Evolutionary conservation across 2,888 invertebrate genomes (phyloP), one percentile per base, ranked within the genome.

Genomic region (Rhagonycha lutea): DNA sequence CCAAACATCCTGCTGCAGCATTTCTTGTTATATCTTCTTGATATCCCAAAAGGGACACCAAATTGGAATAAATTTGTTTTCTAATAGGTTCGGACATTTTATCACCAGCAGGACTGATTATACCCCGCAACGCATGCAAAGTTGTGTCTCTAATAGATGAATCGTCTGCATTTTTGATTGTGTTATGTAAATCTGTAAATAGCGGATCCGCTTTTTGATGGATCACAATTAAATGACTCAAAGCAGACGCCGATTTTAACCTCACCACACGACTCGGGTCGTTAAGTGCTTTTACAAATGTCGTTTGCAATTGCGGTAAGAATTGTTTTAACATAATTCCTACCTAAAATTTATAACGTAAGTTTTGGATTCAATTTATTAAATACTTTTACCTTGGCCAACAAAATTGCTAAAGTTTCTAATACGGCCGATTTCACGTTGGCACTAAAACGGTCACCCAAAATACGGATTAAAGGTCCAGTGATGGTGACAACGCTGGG

Each of bases 401-500:
- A 90, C n/a, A 99, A 90, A 78, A 95, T 92, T 0, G 97, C 97
- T 24, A 99, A 89, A 0, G 98, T 98, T 87, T 98, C 98, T 26
- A 99, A 89, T 32, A 99, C 98, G 29, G 98, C 97, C 0, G 97
- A 96, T 88, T 99, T 99, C 0, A 99, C 97, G 83, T 94, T 96
- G 84, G 95, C 93, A 84, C 95, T 95, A 88, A 98, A 99, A 77
- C 98, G 91, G 88, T 98, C 98, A 10, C 99, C 99, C 71, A 99
- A 92, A 86, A 99, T 98, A 84, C 99, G 92, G 89, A 99, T 99
- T 79, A 99, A 91, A 0, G 99, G 99, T 0, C 99, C 99, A 4
- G 99, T 99, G 83, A 99, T 97, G 86, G 97, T 96, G 78, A 99
- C 96, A 4, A 99, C 98, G 69, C 98, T 98, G 0, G 98, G 96